phyloP scores from a whole-genome alignment of 1,140 invertebrate genomes.

The Halesus radiatus region DNA sequence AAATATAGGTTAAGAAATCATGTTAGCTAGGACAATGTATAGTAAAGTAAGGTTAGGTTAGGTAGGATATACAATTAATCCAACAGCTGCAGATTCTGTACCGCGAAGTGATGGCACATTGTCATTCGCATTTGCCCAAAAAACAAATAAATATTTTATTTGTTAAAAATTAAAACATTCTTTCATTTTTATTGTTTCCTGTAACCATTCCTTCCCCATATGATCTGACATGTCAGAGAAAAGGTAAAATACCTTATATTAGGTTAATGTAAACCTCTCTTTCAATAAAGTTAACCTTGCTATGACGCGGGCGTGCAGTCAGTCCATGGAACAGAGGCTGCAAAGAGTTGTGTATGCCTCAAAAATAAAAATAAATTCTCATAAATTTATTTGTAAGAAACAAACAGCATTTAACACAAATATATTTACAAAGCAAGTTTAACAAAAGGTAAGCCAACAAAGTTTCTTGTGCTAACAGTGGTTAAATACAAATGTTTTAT shows the following conservation, averaged over 20 bases:
- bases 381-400: too few species aligned
- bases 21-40: slow-evolving; percentile 34
- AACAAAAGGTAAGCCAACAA: too few species aligned
- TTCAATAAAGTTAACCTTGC: too few species aligned
- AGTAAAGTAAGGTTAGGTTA: slow-evolving; percentile 16
- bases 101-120: slow-evolving; percentile 33
- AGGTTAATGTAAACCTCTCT: too few species aligned
- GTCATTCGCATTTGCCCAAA: slow-evolving; percentile 33
- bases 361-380: too few species aligned
- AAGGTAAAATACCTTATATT: background rate
- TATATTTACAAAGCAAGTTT: too few species aligned
- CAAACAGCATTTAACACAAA: too few species aligned
- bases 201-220: background rate
- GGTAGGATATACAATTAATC: slow-evolving; percentile 33
- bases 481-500: too few species aligned
- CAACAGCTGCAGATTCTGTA: slow-evolving; percentile 4
- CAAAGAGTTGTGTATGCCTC: too few species aligned
- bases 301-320: too few species aligned
- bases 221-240: background rate
- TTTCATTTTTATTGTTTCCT: slow-evolving; percentile 13
- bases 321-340: too few species aligned
- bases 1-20: slow-evolving; percentile 25
- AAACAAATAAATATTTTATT: slow-evolving; percentile 54
- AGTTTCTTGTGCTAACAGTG: too few species aligned
- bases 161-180: slow-evolving; percentile 39